Evolutionary conservation across 2,797 vertebrate genomes (phyloP).

Genomic region (Vipera ursinii): DNA sequence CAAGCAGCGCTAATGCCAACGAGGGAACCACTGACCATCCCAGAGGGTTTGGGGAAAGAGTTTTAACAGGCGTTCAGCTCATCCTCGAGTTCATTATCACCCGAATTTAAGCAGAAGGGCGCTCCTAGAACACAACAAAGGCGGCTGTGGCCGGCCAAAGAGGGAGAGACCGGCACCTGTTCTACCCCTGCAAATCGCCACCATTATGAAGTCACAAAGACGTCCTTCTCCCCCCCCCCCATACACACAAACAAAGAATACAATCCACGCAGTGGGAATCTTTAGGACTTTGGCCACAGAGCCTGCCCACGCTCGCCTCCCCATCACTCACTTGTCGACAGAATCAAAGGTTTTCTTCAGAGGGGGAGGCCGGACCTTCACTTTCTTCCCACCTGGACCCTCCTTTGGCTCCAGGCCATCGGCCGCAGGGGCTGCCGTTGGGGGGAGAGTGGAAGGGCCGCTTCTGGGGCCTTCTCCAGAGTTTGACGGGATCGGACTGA

Average conservation of each 20-base stretch:
- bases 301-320: neutral
- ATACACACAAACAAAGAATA: too few relatives aligned
- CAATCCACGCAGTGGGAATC: neutral
- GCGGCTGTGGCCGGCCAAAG: neutral
- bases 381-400: constrained; percentile 75
- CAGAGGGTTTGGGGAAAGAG: neutral
- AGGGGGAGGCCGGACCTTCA: constrained; percentile 89
- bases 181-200: neutral
- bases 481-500: constrained; percentile 46
- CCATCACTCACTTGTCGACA: constrained; percentile 89
- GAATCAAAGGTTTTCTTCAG: constrained; percentile 93
- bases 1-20: neutral
- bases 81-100: too few relatives aligned
- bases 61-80: neutral
- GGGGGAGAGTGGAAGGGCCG: neutral
- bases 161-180: neutral
- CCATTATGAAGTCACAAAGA: neutral
- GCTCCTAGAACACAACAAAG: neutral
- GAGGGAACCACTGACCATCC: too few relatives aligned
- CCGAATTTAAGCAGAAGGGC: neutral
- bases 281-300: neutral
- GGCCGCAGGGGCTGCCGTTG: constrained; percentile 32
- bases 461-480: neutral
- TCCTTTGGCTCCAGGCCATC: constrained; percentile 75
- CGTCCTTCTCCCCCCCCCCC: too few relatives aligned